phyloP scores from a whole-genome alignment of 2,888 invertebrate species.

The Eutolmus rufibarbis region DNA sequence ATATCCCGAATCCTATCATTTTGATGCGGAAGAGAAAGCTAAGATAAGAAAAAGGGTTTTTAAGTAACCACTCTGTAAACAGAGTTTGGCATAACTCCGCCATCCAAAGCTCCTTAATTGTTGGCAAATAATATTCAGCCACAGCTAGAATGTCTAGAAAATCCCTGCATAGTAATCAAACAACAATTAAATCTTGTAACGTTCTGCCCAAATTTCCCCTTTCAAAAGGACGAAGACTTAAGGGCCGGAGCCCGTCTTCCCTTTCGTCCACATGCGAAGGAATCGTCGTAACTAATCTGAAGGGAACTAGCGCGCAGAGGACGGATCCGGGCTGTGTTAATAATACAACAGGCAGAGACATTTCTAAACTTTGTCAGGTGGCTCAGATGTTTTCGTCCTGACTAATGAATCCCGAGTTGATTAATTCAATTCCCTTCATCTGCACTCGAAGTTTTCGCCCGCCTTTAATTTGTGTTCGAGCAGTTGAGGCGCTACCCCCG shows the following conservation, averaged over 20 bases:
- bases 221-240: neutral
- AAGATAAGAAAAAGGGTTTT: too few relatives aligned
- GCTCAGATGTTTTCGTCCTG: neutral
- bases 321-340: neutral
- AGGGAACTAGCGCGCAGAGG: neutral
- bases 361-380: neutral
- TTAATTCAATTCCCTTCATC: neutral
- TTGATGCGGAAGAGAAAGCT: too few relatives aligned
- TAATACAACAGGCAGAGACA: neutral
- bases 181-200: neutral
- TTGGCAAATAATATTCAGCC: neutral
- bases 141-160: neutral
- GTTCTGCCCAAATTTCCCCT: neutral
- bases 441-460: neutral
- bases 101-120: neutral
- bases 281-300: neutral
- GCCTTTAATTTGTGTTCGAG: neutral
- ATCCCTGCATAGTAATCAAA: neutral
- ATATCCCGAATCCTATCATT: too few relatives aligned
- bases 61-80: neutral
- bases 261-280: neutral
- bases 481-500: neutral
- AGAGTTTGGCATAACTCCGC: neutral
- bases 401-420: neutral
- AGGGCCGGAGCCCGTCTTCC: neutral